Percentiles rank a stretch among this genome's conserved stretches.
phyloP scores from a whole-genome alignment of 2,797 vertebrate genomes.

The Lepilemur septentrionalis region DNA sequence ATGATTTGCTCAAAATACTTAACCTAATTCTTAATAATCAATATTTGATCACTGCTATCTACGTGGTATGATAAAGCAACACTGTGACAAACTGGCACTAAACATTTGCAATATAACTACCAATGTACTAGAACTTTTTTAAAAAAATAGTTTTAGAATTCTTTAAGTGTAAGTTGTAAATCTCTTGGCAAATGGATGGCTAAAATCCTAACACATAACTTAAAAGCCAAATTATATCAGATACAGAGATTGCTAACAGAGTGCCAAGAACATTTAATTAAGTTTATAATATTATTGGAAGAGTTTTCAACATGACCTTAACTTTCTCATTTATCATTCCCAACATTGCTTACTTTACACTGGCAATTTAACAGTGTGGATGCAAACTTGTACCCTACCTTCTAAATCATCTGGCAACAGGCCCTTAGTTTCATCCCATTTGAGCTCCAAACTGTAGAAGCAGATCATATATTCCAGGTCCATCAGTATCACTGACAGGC shows the following conservation, averaged over 20 bases:
- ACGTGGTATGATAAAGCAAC: not conserved
- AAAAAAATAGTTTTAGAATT: constrained; percentile 36
- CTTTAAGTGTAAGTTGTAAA: constrained; percentile 58
- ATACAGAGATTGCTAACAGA: constrained; percentile 61
- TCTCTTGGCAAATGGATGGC: constrained; percentile 63
- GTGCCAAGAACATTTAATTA: constrained; percentile 64
- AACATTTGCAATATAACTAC: constrained; percentile 39
- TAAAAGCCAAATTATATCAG: constrained; percentile 69
- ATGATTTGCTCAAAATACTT: constrained; percentile 20
- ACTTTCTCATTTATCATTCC: constrained; percentile 45
- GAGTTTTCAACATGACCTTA: constrained; percentile 58
- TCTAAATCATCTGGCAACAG: constrained; percentile 86
- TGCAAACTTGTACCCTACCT: constrained; percentile 69
- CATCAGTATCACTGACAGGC: constrained; percentile 94
- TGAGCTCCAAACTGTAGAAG: constrained; percentile 96
- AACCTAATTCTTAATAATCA: constrained; percentile 24
- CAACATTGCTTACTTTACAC: constrained; percentile 51
- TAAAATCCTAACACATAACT: constrained; percentile 59
- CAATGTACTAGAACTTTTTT: not conserved
- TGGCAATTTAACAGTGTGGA: not conserved
- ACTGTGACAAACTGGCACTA: constrained; percentile 31
- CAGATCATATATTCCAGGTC: constrained; percentile 99
- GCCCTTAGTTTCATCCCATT: constrained; percentile 88
- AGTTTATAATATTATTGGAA: constrained; percentile 47
- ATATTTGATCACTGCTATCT: not conserved